Evolutionary conservation across 2,113 vertebrate species (phyloP).

Genomic region (Leptodactylus fuscus): DNA sequence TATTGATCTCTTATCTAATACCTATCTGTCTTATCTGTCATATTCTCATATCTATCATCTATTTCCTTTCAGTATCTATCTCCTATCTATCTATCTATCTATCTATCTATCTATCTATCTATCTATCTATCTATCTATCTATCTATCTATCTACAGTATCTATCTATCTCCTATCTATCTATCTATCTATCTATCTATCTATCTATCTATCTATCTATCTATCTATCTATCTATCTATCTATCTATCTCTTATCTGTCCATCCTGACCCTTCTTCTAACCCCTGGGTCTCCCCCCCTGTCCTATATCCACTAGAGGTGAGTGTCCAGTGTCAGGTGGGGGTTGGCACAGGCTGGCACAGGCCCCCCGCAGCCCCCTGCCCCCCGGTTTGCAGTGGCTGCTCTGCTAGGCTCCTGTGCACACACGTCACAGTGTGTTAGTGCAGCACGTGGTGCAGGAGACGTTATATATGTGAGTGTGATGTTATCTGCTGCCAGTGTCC

Average conservation of each 20-base stretch:
- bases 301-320: background rate
- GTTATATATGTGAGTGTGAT: constrained; percentile 79
- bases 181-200: background rate
- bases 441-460: constrained; percentile 78
- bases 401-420: too few relatives aligned
- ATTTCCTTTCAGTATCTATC: background rate
- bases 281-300: too few relatives aligned
- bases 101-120: background rate
- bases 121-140: constrained; percentile 4
- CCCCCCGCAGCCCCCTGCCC: background rate
- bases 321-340: background rate
- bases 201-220: background rate
- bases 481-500: constrained; percentile 80
- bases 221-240: background rate
- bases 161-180: constrained; percentile 7
- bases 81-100: constrained; percentile 8
- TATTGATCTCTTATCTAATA: background rate
- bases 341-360: background rate
- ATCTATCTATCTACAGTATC: too few relatives aligned
- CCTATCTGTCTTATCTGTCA: constrained; percentile 10
- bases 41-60: constrained; percentile 7
- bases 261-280: too few relatives aligned
- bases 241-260: background rate
- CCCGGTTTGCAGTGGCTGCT: too few relatives aligned
- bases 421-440: constrained; percentile 76